These are phyloP conservation scores for Nyctalus aviator DNA, from an alignment of 2,797 vertebrate species.

Conservation along the genomic window DNA sequence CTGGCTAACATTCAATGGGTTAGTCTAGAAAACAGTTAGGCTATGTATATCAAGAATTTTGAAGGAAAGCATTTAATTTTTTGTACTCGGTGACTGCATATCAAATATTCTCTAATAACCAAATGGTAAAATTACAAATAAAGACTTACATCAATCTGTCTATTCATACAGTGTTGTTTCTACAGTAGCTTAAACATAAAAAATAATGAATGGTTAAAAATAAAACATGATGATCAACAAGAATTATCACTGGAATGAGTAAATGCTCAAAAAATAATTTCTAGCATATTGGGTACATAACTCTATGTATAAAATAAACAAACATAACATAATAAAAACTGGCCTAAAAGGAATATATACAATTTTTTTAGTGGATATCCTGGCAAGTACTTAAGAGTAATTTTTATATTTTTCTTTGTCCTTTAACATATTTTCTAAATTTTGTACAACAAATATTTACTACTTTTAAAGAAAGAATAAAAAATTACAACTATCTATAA, in stretches of 20 bases:
- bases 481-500: not conserved
- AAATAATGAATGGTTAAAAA: conserved; percentile 30
- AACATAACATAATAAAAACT: conserved; percentile 18
- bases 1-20: not conserved
- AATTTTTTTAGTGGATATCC: not conserved
- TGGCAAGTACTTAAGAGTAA: not conserved
- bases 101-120: not conserved
- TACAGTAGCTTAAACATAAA: not conserved
- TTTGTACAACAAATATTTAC: not conserved
- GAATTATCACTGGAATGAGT: not conserved
- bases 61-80: not conserved
- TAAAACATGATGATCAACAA: not conserved
- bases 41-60: not conserved
- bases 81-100: not conserved
- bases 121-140: conserved; percentile 2
- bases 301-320: not conserved
- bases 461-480: not conserved
- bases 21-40: not conserved
- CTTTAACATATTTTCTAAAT: not conserved
- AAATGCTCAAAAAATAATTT: conserved; percentile 56
- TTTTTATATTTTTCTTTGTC: not conserved
- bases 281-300: not conserved
- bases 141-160: not conserved
- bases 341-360: not conserved
- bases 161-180: not conserved